Evolutionary conservation across 1,140 invertebrate species (phyloP).

Genomic region (Triops cancriformis): DNA sequence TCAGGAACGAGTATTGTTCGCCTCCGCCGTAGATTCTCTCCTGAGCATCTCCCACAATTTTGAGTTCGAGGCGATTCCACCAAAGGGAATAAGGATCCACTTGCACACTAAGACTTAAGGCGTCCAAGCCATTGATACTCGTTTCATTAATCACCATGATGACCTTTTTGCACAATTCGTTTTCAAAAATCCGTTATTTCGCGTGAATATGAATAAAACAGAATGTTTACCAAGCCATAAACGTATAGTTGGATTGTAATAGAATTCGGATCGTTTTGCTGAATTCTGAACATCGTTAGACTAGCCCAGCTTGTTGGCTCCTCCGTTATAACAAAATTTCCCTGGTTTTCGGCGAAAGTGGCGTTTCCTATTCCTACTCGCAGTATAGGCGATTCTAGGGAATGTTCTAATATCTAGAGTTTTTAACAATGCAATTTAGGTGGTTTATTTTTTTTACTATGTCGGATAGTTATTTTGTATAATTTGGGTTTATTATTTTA

Average conservation of each 20-base stretch:
- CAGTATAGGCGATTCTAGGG: neutral
- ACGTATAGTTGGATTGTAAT: neutral
- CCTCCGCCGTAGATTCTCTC: slow-evolving; percentile 38
- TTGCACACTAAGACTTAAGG: neutral
- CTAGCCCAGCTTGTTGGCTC: neutral
- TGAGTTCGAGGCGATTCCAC: slow-evolving; percentile 20
- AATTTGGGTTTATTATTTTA: too few relatives aligned
- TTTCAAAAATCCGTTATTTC: neutral
- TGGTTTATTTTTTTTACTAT: slow-evolving; percentile 15
- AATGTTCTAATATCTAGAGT: slow-evolving; percentile 21
- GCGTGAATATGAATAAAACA: neutral
- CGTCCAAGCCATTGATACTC: neutral
- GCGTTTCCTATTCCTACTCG: slow-evolving; percentile 9
- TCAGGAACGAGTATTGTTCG: slow-evolving; percentile 38
- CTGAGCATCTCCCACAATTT: neutral
- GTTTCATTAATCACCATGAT: neutral
- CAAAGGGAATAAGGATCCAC: neutral
- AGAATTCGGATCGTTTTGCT: neutral
- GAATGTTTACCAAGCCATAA: neutral
- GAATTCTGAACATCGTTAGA: neutral
- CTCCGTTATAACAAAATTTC: slow-evolving; percentile 20
- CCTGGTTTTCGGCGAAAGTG: slow-evolving; percentile 7
- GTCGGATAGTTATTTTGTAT: too few relatives aligned
- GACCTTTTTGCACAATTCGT: neutral
- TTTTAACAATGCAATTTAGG: slow-evolving; percentile 19